Conservation (phyloP, 35 echinoderm and acorn worm genomes). For the Heliocidaris erythrogramma region DNA sequence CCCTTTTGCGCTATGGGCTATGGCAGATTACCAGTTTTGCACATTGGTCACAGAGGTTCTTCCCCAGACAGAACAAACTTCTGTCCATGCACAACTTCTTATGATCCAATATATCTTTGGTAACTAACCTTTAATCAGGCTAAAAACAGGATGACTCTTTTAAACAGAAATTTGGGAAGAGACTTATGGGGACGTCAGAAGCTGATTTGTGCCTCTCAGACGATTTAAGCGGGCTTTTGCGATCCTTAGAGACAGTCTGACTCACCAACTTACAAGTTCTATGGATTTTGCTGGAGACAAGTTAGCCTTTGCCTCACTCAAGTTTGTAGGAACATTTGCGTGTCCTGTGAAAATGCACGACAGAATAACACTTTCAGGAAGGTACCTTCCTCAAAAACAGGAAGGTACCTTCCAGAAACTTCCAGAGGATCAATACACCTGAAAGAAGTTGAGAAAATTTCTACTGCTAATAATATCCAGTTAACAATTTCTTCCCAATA, state of each 20-base stretch:
- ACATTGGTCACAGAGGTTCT: not conserved
- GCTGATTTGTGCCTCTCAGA: not conserved
- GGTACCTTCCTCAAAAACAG: not conserved
- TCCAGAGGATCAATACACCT: too few relatives aligned
- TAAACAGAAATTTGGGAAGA: not conserved
- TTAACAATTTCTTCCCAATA: not conserved
- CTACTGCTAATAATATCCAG: not conserved
- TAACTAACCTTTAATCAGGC: not conserved
- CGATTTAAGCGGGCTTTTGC: not conserved
- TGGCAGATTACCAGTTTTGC: not conserved
- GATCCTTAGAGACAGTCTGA: not conserved
- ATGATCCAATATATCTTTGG: not conserved
- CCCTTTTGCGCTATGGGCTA: not conserved
- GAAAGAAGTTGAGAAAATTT: too few relatives aligned
- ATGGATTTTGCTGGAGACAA: not conserved
- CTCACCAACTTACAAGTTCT: not conserved
- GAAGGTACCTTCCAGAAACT: not conserved
- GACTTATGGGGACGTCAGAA: constrained; percentile 9
- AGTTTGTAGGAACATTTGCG: not conserved
- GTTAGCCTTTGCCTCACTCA: not conserved
- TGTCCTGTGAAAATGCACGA: not conserved
- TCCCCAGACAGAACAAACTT: not conserved
- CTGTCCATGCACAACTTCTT: not conserved
- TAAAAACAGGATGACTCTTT: not conserved
- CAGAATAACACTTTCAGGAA: too few relatives aligned